phyloP scores from a whole-genome alignment of 2,888 invertebrate genomes.

The Blastobasis adustella region DNA sequence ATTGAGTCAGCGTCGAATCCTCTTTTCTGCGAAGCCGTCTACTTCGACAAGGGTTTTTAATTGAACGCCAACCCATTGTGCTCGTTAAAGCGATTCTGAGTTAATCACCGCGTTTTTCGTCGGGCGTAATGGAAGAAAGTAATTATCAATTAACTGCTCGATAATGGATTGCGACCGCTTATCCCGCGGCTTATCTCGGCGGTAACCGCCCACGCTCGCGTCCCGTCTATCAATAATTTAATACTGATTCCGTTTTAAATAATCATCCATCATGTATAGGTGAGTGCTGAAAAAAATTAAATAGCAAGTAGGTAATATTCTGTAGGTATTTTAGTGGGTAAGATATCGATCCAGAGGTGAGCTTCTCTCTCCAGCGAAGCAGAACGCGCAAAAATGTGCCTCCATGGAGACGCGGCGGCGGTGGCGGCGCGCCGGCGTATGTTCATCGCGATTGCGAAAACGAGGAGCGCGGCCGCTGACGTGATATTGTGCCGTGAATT shows the following conservation, averaged over 20 bases:
- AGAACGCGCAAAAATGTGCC: too few relatives aligned
- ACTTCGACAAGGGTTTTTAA: constrained; percentile 71
- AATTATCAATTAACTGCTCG: constrained; percentile 72
- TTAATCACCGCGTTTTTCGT: constrained; percentile 71
- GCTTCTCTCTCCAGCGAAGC: too few relatives aligned
- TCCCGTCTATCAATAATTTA: constrained; percentile 44
- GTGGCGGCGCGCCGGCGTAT: constrained; percentile 13
- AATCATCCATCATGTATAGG: constrained; percentile 40
- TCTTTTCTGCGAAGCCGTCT: constrained; percentile 60
- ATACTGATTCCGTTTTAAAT: constrained; percentile 43
- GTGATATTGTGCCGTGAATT: constrained; percentile 65
- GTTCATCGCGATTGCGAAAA: constrained; percentile 29
- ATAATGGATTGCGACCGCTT: constrained; percentile 71
- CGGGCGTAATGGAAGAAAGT: constrained; percentile 71
- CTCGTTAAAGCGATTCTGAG: constrained; percentile 70
- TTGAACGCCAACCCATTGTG: constrained; percentile 69
- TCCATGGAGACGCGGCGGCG: background rate
- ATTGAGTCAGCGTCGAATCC: constrained; percentile 66
- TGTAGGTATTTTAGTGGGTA: too few relatives aligned
- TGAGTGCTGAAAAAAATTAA: too few relatives aligned
- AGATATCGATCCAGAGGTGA: too few relatives aligned
- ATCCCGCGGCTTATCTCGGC: constrained; percentile 61
- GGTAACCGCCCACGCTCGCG: constrained; percentile 49
- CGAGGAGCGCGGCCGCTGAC: constrained; percentile 42
- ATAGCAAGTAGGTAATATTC: too few relatives aligned